Evolutionary conservation across 2,888 invertebrate genomes (phyloP).

Genomic region (Eurois occulta): DNA sequence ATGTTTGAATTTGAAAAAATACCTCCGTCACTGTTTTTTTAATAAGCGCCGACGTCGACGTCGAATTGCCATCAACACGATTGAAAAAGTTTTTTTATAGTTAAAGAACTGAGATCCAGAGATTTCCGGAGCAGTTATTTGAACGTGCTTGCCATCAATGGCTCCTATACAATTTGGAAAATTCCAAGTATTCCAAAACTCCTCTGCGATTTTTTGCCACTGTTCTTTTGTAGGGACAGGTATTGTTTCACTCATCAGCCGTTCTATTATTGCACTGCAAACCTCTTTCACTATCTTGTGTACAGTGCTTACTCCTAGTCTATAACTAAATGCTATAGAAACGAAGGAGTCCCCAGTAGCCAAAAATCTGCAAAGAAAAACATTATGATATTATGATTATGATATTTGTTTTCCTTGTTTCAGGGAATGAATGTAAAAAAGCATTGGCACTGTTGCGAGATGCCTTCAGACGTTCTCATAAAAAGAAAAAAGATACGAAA

Average conservation of each 20-base stretch:
- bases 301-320: slow-evolving; percentile 61
- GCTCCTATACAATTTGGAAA: slow-evolving; percentile 48
- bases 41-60: slow-evolving; percentile 46
- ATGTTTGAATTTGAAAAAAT: no score
- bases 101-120: slow-evolving; percentile 44
- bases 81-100: slow-evolving; percentile 49
- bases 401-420: slow-evolving; percentile 52
- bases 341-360: slow-evolving; percentile 59
- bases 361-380: slow-evolving; percentile 49
- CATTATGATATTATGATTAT: slow-evolving; percentile 33
- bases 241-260: slow-evolving; percentile 34
- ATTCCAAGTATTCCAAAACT: slow-evolving; percentile 53
- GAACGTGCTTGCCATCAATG: slow-evolving; percentile 41
- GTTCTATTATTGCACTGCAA: slow-evolving; percentile 52
- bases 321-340: slow-evolving; percentile 57
- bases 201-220: slow-evolving; percentile 42
- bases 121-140: slow-evolving; percentile 31
- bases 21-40: no score
- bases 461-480: slow-evolving; percentile 58
- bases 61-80: slow-evolving; percentile 41
- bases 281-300: slow-evolving; percentile 56
- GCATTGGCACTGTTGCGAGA: slow-evolving; percentile 55
- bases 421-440: slow-evolving; percentile 45
- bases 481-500: slow-evolving; percentile 53
- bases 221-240: slow-evolving; percentile 31